Evolutionary conservation across 2,113 vertebrate genomes (phyloP).

Genomic region (Grallaria varia): DNA sequence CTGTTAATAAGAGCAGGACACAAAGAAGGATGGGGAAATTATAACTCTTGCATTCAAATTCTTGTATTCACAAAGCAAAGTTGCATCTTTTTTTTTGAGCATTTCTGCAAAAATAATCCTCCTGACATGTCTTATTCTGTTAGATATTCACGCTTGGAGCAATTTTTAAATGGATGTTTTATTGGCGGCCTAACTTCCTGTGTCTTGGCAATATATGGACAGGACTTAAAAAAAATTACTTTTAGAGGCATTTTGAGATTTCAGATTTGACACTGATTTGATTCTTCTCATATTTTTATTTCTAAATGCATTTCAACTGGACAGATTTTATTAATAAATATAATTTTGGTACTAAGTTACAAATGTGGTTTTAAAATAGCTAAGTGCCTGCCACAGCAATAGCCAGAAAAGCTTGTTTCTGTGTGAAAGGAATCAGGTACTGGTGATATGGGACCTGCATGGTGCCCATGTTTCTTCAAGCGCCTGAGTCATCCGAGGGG

Average conservation of each 20-base stretch:
- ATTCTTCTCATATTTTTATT: slow-evolving; percentile 1
- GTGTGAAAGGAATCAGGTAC: neutral
- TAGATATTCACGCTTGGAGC: slow-evolving; percentile 8
- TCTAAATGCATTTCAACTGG: neutral
- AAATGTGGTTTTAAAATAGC: neutral
- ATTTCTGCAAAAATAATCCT: slow-evolving; percentile 5
- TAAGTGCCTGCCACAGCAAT: neutral
- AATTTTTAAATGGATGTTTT: slow-evolving; percentile 9
- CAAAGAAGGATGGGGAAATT: neutral
- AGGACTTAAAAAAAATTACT: neutral
- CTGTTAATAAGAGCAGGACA: neutral
- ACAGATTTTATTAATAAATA: slow-evolving; percentile 4
- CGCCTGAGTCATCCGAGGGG: accelerated
- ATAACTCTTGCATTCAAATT: neutral
- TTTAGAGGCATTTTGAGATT: neutral
- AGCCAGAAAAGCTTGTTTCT: neutral
- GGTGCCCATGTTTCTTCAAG: neutral
- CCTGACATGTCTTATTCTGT: neutral
- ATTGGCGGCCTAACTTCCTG: slow-evolving; percentile 6
- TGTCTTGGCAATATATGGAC: neutral
- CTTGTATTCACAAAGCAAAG: neutral
- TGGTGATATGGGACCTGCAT: neutral
- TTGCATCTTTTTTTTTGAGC: neutral
- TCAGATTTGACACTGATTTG: neutral
- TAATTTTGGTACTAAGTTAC: neutral